These are phyloP conservation scores for Melanchra persicariae DNA, from an alignment of 2,888 invertebrate species.

Conservation along the genomic window DNA sequence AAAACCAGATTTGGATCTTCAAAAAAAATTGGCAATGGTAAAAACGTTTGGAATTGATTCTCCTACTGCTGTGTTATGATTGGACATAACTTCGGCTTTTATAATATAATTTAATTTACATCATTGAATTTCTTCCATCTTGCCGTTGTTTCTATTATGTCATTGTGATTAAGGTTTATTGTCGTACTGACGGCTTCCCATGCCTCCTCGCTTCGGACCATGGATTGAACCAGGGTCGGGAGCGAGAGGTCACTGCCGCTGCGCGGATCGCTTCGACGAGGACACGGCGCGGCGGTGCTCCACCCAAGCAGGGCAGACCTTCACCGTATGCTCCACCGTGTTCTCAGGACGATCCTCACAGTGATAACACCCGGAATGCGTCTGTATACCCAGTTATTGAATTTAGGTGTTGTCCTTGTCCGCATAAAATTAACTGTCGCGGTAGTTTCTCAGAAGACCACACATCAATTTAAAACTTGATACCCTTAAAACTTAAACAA, in stretches of 20 bases:
- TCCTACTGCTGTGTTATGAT: conserved; percentile 27
- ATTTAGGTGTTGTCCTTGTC: background rate
- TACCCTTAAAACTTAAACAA: conserved; percentile 30
- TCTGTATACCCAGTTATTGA: background rate
- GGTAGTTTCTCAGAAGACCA: conserved; percentile 14
- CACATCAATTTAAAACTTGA: conserved; percentile 32
- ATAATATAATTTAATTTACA: background rate
- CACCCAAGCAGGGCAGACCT: too few relatives aligned
- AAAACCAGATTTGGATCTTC: conserved; percentile 38
- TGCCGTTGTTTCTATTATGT: background rate
- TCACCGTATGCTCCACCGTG: too few relatives aligned
- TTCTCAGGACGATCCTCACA: too few relatives aligned
- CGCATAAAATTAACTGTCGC: background rate
- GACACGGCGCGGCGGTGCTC: too few relatives aligned
- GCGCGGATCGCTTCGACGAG: too few relatives aligned
- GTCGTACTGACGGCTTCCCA: too few relatives aligned
- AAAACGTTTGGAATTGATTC: conserved; percentile 25
- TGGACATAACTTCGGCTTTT: background rate
- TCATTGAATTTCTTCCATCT: background rate
- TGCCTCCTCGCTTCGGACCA: too few relatives aligned
- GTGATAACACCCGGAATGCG: too few relatives aligned
- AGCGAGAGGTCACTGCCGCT: too few relatives aligned
- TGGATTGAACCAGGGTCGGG: too few relatives aligned
- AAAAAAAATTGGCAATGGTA: conserved; percentile 29
- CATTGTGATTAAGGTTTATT: background rate